A percentile compares a stretch with the other conserved stretches of the same genome.
Conservation (phyloP, 2,797 vertebrate genomes). For the Acestrorhynchus altus region DNA sequence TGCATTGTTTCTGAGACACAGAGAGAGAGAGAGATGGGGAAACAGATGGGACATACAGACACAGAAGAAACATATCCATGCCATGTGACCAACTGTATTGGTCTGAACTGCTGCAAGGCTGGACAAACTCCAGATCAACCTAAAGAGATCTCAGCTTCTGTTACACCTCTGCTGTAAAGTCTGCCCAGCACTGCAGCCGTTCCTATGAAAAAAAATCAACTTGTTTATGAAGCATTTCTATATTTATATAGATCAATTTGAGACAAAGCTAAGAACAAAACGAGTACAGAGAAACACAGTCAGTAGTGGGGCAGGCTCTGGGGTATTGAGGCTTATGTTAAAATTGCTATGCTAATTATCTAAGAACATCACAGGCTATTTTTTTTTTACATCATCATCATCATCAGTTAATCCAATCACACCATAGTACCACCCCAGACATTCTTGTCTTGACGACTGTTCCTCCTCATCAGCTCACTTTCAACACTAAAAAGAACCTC, state of each 20-base stretch:
- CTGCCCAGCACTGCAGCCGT: too few relatives aligned
- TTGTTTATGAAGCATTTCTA: too few relatives aligned
- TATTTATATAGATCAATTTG: too few relatives aligned
- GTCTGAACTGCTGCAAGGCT: too few relatives aligned
- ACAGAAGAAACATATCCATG: not conserved
- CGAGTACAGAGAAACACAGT: constrained; percentile 28
- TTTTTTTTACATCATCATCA: constrained; percentile 31
- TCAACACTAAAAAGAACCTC: constrained; percentile 47
- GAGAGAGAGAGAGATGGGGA: constrained; percentile 22
- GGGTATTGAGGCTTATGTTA: constrained; percentile 39
- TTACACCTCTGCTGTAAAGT: too few relatives aligned
- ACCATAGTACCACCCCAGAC: constrained; percentile 30
- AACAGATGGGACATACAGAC: not conserved
- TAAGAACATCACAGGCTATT: constrained; percentile 46
- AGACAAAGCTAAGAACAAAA: not conserved
- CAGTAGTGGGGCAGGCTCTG: constrained; percentile 23
- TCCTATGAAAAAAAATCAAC: too few relatives aligned
- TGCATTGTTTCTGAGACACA: too few relatives aligned
- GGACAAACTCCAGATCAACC: too few relatives aligned
- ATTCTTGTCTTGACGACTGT: constrained; percentile 33
- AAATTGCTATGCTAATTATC: constrained; percentile 65
- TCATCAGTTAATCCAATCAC: constrained; percentile 34
- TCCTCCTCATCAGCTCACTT: constrained; percentile 52
- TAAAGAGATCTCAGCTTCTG: too few relatives aligned
- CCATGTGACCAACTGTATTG: too few relatives aligned